phyloP scores from a whole-genome alignment of 2,797 vertebrate genomes.

The Chrosomus eos region DNA sequence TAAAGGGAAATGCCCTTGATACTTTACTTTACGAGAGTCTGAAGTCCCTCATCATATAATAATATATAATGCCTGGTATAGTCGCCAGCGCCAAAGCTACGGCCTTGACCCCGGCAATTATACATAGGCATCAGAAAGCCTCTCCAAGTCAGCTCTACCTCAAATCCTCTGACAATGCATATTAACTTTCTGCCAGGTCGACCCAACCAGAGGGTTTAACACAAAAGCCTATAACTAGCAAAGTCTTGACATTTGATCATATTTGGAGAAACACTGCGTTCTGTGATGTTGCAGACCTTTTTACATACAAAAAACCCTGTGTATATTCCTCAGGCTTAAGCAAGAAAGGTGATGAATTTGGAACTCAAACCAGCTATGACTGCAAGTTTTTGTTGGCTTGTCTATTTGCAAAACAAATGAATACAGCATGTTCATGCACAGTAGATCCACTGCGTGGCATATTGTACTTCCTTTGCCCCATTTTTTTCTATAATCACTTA shows the following conservation, averaged over 20 bases:
- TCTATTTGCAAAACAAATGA: slow-evolving; percentile 64
- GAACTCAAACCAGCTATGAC: slow-evolving; percentile 62
- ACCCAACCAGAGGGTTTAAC: slow-evolving; percentile 54
- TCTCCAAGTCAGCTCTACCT: slow-evolving; percentile 66
- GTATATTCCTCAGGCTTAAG: slow-evolving; percentile 33
- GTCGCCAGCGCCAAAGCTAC: slow-evolving; percentile 71
- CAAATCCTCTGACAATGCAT: slow-evolving; percentile 68
- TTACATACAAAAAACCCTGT: slow-evolving; percentile 49
- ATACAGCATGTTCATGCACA: slow-evolving; percentile 61
- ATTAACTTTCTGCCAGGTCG: slow-evolving; percentile 69
- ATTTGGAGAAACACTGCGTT: slow-evolving; percentile 62
- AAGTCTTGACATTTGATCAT: slow-evolving; percentile 68
- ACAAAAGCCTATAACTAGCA: slow-evolving; percentile 66
- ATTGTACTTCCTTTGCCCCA: slow-evolving; percentile 3
- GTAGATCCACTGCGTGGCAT: slow-evolving; percentile 63
- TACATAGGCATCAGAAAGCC: slow-evolving; percentile 75
- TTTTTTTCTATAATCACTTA: background rate
- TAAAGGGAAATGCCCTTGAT: slow-evolving; percentile 74
- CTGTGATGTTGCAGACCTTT: slow-evolving; percentile 52
- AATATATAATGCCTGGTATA: slow-evolving; percentile 77
- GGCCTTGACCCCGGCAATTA: slow-evolving; percentile 79
- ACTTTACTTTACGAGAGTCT: slow-evolving; percentile 74
- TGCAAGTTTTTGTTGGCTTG: slow-evolving; percentile 64
- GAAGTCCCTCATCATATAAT: slow-evolving; percentile 75
- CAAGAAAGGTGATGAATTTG: slow-evolving; percentile 57